phyloP scores from a whole-genome alignment of 2,797 vertebrate genomes.

The Bufotes viridis region DNA sequence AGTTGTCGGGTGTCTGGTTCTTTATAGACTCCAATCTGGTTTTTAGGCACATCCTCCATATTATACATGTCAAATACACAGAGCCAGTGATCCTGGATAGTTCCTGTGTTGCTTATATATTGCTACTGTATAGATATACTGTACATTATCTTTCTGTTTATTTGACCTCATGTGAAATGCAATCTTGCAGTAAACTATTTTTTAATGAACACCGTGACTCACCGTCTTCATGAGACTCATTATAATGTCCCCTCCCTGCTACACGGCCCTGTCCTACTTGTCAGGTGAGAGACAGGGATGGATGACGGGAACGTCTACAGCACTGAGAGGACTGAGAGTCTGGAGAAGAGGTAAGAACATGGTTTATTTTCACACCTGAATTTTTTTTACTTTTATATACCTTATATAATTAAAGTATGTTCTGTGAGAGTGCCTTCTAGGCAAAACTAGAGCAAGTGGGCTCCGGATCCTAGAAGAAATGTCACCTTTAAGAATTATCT shows the following conservation, averaged over 20 bases:
- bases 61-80: not conserved
- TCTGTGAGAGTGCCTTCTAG: not conserved
- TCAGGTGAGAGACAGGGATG: slow-evolving; percentile 1
- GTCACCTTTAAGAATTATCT: not conserved
- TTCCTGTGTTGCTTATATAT: not conserved
- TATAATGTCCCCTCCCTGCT: not conserved
- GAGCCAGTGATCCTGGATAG: no score
- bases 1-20: no score
- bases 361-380: no score
- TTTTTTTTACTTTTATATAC: not conserved
- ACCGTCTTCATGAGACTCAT: not conserved
- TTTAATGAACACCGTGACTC: not conserved
- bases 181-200: not conserved
- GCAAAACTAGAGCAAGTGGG: not conserved
- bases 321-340: not conserved
- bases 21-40: not conserved
- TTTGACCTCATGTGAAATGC: slow-evolving; percentile 20
- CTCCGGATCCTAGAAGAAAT: not conserved
- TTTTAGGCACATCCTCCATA: not conserved
- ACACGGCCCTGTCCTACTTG: not conserved
- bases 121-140: no score
- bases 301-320: not conserved
- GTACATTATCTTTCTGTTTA: not conserved
- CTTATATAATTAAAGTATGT: not conserved
- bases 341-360: not conserved